These are phyloP conservation scores for Papilio aristodemus DNA, from an alignment of 1,140 invertebrate genomes.

Conservation along the genomic window DNA sequence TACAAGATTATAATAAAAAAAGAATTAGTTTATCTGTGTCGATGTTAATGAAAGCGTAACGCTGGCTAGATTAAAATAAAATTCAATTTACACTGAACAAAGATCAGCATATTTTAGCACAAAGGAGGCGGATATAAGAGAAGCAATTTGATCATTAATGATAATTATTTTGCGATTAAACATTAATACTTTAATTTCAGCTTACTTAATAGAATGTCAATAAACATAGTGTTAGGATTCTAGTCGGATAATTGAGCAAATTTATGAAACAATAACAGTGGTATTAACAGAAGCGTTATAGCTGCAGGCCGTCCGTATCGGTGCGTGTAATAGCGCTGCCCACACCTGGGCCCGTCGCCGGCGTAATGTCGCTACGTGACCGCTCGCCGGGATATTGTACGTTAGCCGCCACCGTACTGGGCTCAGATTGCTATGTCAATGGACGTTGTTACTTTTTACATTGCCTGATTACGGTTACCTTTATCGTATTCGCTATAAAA, in stretches of 20 bases:
- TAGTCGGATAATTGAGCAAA: not conserved
- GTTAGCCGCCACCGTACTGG: not conserved
- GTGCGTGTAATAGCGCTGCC: constrained; percentile 7
- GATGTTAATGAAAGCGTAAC: not conserved
- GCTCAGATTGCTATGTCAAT: not conserved
- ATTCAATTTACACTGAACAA: not conserved
- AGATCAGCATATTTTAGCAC: too few relatives aligned
- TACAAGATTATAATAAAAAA: not conserved
- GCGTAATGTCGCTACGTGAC: not conserved
- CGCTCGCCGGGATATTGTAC: not conserved
- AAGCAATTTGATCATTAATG: too few relatives aligned
- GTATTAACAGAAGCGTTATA: not conserved
- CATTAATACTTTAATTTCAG: not conserved
- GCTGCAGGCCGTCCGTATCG: not conserved
- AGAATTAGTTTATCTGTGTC: not conserved
- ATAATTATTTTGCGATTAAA: not conserved
- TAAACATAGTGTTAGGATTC: not conserved
- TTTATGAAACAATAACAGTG: not conserved
- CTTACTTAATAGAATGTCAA: not conserved
- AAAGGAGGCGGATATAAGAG: too few relatives aligned
- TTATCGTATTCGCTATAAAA: too few relatives aligned
- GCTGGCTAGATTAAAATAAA: not conserved
- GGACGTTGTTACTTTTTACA: not conserved
- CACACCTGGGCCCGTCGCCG: not conserved
- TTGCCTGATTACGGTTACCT: not conserved